Conservation (phyloP, 2,113 vertebrate species). For the Holacanthus passer region DNA sequence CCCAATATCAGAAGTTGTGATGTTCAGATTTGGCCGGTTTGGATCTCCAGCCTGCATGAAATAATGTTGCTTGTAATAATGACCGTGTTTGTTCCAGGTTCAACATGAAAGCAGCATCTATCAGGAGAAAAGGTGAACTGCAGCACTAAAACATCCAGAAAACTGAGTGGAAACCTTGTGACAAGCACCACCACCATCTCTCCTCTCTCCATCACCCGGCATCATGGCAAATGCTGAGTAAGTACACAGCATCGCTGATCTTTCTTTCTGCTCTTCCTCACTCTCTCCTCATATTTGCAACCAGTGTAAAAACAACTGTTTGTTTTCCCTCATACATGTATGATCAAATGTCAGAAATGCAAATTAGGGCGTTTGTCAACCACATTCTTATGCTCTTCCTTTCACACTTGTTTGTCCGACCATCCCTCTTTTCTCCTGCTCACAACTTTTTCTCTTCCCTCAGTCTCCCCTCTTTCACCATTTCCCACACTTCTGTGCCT, state of each 20-base stretch:
- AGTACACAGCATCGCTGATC: conserved; percentile 48
- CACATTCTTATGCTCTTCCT: not conserved
- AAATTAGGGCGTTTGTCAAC: not conserved
- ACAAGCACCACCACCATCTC: conserved; percentile 18
- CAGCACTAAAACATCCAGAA: conserved; percentile 67
- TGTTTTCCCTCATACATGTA: not conserved
- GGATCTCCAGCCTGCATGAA: not conserved
- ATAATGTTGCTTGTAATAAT: not conserved
- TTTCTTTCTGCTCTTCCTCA: not conserved
- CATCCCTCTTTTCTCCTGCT: not conserved
- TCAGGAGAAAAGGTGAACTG: conserved; percentile 63
- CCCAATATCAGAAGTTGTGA: not conserved
- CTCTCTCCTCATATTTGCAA: conserved; percentile 4
- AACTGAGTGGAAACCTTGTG: conserved; percentile 55
- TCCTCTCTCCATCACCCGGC: conserved; percentile 46
- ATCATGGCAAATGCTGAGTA: conserved; percentile 80
- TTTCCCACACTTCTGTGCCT: conserved; percentile 1
- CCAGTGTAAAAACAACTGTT: not conserved
- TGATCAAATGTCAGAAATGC: conserved; percentile 13
- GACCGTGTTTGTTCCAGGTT: conserved; percentile 51
- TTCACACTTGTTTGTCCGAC: not conserved
- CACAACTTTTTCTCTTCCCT: not conserved
- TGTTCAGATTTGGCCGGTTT: not conserved
- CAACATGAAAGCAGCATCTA: conserved; percentile 66
- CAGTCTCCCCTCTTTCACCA: not conserved